Conservation (phyloP, 2,888 invertebrate species). For the Willowsia nigromaculata region DNA sequence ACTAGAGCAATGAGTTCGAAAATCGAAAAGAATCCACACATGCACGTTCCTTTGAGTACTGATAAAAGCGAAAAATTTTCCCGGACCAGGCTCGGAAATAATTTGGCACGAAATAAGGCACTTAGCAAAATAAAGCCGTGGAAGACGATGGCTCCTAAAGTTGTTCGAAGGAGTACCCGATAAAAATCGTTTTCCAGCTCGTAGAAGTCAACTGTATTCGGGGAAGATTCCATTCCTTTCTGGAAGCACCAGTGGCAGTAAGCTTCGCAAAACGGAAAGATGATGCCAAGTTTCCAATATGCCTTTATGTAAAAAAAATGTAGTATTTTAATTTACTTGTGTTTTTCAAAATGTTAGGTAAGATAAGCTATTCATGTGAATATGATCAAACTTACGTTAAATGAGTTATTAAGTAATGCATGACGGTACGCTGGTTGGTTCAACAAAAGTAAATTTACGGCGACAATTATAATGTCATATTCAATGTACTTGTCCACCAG, state of each 20-base stretch:
- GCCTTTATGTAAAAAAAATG: conserved; percentile 82
- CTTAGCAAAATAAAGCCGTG: conserved; percentile 65
- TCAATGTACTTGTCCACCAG: conserved; percentile 94
- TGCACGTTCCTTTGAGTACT: conserved; percentile 76
- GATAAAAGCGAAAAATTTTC: conserved; percentile 70
- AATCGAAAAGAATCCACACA: conserved; percentile 75
- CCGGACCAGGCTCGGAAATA: conserved; percentile 16
- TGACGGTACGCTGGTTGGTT: conserved; percentile 92
- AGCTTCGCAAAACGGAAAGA: conserved; percentile 89
- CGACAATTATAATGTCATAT: conserved; percentile 92
- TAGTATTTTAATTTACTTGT: conserved; percentile 76
- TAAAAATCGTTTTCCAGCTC: conserved; percentile 78
- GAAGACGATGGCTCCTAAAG: conserved; percentile 68
- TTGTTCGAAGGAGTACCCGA: conserved; percentile 73
- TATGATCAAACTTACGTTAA: conserved; percentile 87
- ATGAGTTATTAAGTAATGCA: conserved; percentile 89
- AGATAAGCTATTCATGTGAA: not conserved
- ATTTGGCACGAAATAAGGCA: conserved; percentile 31
- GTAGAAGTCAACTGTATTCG: conserved; percentile 73
- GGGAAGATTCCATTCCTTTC: conserved; percentile 73
- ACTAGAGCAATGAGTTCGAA: conserved; percentile 76
- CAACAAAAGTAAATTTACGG: conserved; percentile 91
- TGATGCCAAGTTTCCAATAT: conserved; percentile 89
- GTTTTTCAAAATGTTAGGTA: not conserved
- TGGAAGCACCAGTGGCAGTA: conserved; percentile 85